phyloP scores from a whole-genome alignment of 1,140 invertebrate genomes.

The Sycophaga agraensis region DNA sequence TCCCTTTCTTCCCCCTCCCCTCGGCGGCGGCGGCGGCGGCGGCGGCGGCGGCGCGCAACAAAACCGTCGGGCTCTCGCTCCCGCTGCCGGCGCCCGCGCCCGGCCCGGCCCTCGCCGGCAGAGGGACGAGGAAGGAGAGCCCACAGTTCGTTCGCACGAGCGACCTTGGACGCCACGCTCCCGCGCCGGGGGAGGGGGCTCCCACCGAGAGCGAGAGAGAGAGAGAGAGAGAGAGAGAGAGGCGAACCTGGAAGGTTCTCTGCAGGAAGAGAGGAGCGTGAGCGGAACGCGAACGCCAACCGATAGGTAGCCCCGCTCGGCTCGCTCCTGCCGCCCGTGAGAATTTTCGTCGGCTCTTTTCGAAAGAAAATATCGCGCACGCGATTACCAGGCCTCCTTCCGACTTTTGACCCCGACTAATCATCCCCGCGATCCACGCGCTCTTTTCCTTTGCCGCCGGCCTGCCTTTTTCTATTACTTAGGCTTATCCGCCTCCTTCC shows the following conservation, averaged over 20 bases:
- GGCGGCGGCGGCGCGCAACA: too few relatives aligned
- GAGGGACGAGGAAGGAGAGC: background rate
- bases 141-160: conserved; percentile 25
- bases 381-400: too few relatives aligned
- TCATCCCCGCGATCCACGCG: too few relatives aligned
- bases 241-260: conserved; percentile 25
- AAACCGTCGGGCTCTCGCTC: conserved; percentile 9
- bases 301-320: too few relatives aligned
- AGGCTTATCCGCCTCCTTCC: background rate
- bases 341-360: too few relatives aligned
- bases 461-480: background rate
- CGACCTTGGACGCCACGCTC: conserved; percentile 24
- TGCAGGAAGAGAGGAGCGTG: background rate
- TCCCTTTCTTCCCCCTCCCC: too few relatives aligned
- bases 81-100: background rate
- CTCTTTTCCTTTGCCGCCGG: too few relatives aligned
- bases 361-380: background rate
- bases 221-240: conserved; percentile 13
- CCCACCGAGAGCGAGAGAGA: background rate
- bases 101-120: conserved; percentile 8
- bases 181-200: conserved; percentile 4
- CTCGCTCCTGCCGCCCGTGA: too few relatives aligned
- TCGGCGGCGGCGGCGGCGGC: background rate
- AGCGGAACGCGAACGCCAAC: too few relatives aligned
- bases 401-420: too few relatives aligned